Evolutionary conservation across 2,888 invertebrate species (phyloP).

Genomic region (Xestia rhomboidea): DNA sequence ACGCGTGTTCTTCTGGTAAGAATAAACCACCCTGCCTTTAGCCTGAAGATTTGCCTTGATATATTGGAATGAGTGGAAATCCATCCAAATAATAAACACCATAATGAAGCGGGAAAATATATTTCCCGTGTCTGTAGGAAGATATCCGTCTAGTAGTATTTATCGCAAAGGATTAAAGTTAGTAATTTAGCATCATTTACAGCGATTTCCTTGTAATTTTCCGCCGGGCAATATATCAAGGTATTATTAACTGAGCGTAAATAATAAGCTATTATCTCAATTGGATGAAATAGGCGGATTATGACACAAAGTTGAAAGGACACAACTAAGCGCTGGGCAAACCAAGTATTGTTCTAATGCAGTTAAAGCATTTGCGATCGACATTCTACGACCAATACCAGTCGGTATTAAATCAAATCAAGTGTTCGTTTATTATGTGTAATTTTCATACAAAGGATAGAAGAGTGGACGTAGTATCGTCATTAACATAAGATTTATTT

Average conservation of each 20-base stretch:
- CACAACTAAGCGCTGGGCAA: slow-evolving; percentile 68
- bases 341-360: slow-evolving; percentile 67
- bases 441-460: slow-evolving; percentile 74
- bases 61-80: slow-evolving; percentile 14
- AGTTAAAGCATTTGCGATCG: slow-evolving; percentile 67
- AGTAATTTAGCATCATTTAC: slow-evolving; percentile 19
- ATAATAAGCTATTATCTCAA: slow-evolving; percentile 59
- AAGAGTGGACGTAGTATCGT: slow-evolving; percentile 45
- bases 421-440: slow-evolving; percentile 64
- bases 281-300: slow-evolving; percentile 58
- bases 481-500: slow-evolving; percentile 63
- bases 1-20: slow-evolving; percentile 29
- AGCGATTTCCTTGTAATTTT: slow-evolving; percentile 53
- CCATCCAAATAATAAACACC: slow-evolving; percentile 15
- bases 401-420: slow-evolving; percentile 67
- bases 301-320: slow-evolving; percentile 72
- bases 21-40: slow-evolving; percentile 32
- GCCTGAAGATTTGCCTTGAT: slow-evolving; percentile 20
- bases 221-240: slow-evolving; percentile 37
- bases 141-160: background rate
- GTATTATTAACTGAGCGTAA: slow-evolving; percentile 53
- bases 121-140: background rate
- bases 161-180: background rate
- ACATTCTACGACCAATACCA: slow-evolving; percentile 72
- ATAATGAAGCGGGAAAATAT: slow-evolving; percentile 5